Conservation (phyloP, 2,888 invertebrate species). For the Gryllus longicercus region DNA sequence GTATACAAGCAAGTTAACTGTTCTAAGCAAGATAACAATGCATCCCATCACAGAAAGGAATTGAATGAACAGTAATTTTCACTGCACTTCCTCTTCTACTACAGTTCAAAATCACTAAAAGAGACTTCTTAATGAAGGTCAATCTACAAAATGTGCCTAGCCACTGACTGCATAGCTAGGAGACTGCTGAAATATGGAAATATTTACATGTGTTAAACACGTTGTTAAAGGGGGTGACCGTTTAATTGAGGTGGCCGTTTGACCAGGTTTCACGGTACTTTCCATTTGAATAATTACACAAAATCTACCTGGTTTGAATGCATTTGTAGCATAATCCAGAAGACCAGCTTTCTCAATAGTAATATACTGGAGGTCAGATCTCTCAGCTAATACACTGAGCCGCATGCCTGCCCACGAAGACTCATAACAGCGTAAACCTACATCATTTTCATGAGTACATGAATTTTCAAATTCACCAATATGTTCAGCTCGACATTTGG, state of each 20-base stretch:
- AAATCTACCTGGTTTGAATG: conserved; percentile 67
- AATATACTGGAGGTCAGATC: conserved; percentile 81
- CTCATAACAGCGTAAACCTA: conserved; percentile 83
- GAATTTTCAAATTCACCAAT: conserved; percentile 79
- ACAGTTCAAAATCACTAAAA: too few species aligned
- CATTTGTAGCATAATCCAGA: conserved; percentile 84
- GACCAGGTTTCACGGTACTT: neutral
- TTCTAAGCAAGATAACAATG: too few species aligned
- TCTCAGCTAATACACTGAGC: conserved; percentile 82
- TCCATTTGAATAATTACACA: neutral
- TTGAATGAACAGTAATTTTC: too few species aligned
- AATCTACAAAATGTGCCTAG: too few species aligned
- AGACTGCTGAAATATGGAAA: too few species aligned
- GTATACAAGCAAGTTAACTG: too few species aligned
- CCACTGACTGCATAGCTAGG: too few species aligned
- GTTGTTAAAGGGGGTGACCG: too few species aligned
- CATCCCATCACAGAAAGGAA: too few species aligned
- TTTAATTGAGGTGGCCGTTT: neutral
- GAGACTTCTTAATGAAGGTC: too few species aligned
- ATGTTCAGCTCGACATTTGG: conserved; percentile 78
- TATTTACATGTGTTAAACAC: too few species aligned
- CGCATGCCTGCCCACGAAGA: conserved; percentile 93
- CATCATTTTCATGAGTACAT: conserved; percentile 81
- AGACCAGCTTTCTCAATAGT: conserved; percentile 90
- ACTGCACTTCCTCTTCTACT: too few species aligned